Conservation (phyloP, 2,113 vertebrate species). For the Bos indicus region DNA sequence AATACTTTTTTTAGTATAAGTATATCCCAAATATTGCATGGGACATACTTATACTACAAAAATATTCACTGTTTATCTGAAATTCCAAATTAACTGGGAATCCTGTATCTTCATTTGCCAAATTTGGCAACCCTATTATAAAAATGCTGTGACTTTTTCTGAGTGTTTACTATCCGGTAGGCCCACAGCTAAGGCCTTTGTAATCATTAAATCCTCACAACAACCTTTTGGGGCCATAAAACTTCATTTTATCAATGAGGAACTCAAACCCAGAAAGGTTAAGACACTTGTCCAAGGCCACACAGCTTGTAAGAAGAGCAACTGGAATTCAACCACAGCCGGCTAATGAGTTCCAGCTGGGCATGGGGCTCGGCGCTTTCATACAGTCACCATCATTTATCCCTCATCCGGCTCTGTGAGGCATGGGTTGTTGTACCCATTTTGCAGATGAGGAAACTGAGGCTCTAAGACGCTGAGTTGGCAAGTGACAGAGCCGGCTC, state of each 20-base stretch:
- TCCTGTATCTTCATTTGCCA: neutral
- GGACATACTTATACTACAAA: neutral
- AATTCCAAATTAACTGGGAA: neutral
- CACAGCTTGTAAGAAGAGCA: neutral
- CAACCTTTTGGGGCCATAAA: neutral
- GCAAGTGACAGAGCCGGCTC: neutral
- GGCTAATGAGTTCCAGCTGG: neutral
- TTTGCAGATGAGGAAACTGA: neutral
- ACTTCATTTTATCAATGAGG: neutral
- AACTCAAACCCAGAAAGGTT: neutral
- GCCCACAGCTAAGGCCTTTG: neutral
- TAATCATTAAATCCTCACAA: neutral
- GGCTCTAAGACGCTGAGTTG: neutral
- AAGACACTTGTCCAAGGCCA: neutral
- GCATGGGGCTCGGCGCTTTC: neutral
- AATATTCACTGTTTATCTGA: neutral
- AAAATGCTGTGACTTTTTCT: neutral
- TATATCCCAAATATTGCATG: neutral
- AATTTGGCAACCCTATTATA: neutral
- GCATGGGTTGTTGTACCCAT: neutral
- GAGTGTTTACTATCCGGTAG: neutral
- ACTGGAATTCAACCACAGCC: neutral
- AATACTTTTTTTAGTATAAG: neutral
- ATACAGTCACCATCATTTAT: accelerated
- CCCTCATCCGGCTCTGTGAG: neutral